Evolutionary conservation across 2,888 invertebrate species (phyloP).

Genomic region (Macropis europaea): DNA sequence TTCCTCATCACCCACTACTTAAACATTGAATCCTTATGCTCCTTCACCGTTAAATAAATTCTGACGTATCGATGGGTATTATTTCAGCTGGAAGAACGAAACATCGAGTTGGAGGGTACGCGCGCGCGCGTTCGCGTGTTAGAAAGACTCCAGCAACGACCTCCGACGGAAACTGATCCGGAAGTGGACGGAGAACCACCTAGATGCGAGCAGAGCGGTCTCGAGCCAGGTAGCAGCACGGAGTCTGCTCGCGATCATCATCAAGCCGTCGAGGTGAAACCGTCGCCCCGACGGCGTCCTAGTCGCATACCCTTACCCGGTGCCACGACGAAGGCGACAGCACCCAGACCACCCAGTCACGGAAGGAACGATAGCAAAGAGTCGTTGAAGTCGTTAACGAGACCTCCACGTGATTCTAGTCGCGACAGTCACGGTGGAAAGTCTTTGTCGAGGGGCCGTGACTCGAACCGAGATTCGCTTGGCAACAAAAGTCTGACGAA

Average conservation of each 20-base stretch:
- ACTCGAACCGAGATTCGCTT: conserved; percentile 76
- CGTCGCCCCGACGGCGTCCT: conserved; percentile 81
- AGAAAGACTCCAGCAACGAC: conserved; percentile 82
- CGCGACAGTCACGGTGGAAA: conserved; percentile 72
- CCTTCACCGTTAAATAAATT: no score
- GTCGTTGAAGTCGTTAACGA: conserved; percentile 74
- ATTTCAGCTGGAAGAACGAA: conserved; percentile 89
- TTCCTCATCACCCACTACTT: no score
- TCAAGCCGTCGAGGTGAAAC: conserved; percentile 76
- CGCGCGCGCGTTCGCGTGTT: conserved; percentile 88
- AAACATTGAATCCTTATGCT: no score
- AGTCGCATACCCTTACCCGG: conserved; percentile 88
- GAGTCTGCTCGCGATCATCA: conserved; percentile 84
- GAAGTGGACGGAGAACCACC: conserved; percentile 76
- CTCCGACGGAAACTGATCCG: conserved; percentile 79
- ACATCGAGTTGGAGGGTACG: conserved; percentile 91
- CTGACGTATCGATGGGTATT: neutral
- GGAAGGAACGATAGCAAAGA: conserved; percentile 75
- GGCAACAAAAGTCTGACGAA: conserved; percentile 71
- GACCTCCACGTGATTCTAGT: conserved; percentile 73
- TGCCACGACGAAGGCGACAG: conserved; percentile 80
- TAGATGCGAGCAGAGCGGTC: conserved; percentile 75
- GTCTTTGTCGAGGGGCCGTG: conserved; percentile 68
- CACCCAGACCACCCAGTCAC: conserved; percentile 84
- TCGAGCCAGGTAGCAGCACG: conserved; percentile 84